Base-by-base conservation (phyloP, 1,140 invertebrate genomes). In the Pinna nobilis region DNA sequence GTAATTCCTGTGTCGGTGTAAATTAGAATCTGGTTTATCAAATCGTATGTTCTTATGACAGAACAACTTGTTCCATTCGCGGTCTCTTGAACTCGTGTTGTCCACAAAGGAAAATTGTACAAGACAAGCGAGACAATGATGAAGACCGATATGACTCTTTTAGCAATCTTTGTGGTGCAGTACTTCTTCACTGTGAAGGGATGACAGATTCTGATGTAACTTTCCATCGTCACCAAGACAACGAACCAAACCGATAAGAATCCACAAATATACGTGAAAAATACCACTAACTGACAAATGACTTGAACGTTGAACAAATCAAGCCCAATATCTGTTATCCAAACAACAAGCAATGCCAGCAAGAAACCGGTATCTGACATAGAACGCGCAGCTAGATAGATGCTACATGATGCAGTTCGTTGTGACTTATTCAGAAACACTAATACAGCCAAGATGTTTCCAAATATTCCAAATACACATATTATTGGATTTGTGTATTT, bases 1-100 rank as follows among this genome's bases (percentile, higher is more conserved):
- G 91, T 92, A 0, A 89, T 83, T 20, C 92, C 82, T 37, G 89
- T 91, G 79, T 92, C 92, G 20, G 91, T 77, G 41, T 91, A 90
- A 72, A 87, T 92, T 72, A 92, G 88, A 35, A 91, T 87, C 39
- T 87, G 82, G 88, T 92, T 90, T 0, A 88, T 49, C 15, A 68
- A 69, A 32, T 73, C 64, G 70, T 73, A 77, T 47, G 71, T 57
- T 23, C 25, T 5, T 25, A 71, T 35, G 11, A 61, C 57, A 1
- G 50, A 49, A 60, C 76, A 82, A 20, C 32, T 18, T 33, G 3
- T 39, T 18, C 15, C 33, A 20, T n/a, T n/a, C 9, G 9, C n/a
- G 2, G 25, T 35, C 9, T 70, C 32, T 2, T n/a, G 30, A 23
- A 78, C 63, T 18, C 47, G 51, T 3, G 68, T 73, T 23, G 81